Evolutionary conservation across 2,113 vertebrate genomes (phyloP).

Genomic region (Megaceryle torquata): DNA sequence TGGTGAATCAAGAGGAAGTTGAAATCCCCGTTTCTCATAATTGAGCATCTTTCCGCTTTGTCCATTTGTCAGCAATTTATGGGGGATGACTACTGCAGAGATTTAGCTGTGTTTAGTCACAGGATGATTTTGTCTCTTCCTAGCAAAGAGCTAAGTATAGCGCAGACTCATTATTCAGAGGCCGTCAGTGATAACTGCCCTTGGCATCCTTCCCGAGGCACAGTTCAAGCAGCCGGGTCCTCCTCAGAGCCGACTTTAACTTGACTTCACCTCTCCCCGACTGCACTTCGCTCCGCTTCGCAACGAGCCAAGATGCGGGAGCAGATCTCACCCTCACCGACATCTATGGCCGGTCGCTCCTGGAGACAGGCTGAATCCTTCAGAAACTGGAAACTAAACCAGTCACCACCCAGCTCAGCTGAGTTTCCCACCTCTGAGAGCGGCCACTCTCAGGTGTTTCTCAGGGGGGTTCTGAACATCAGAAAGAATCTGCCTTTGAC

Average conservation of each 20-base stretch:
- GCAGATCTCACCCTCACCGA: background rate
- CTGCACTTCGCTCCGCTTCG: accelerated
- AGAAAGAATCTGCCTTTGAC: background rate
- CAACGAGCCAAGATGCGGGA: accelerated
- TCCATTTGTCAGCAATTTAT: background rate
- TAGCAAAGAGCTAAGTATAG: conserved; percentile 33
- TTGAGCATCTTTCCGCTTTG: background rate
- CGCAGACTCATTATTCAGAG: conserved; percentile 15
- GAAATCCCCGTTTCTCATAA: background rate
- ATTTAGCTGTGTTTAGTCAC: conserved; percentile 33
- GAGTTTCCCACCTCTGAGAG: background rate
- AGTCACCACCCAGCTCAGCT: accelerated
- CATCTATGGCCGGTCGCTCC: accelerated
- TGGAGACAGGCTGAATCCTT: accelerated
- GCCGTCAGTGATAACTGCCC: background rate
- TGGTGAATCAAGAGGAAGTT: background rate
- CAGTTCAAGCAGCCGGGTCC: background rate
- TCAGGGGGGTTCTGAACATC: background rate
- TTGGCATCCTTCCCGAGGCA: conserved; percentile 21
- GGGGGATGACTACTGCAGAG: background rate
- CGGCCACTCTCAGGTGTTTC: background rate
- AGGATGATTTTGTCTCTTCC: conserved; percentile 42
- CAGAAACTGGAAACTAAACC: accelerated
- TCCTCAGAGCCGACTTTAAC: accelerated
- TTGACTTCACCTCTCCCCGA: background rate